phyloP scores from a whole-genome alignment of 1,140 invertebrate species.

The Drosophila malerkotliana region DNA sequence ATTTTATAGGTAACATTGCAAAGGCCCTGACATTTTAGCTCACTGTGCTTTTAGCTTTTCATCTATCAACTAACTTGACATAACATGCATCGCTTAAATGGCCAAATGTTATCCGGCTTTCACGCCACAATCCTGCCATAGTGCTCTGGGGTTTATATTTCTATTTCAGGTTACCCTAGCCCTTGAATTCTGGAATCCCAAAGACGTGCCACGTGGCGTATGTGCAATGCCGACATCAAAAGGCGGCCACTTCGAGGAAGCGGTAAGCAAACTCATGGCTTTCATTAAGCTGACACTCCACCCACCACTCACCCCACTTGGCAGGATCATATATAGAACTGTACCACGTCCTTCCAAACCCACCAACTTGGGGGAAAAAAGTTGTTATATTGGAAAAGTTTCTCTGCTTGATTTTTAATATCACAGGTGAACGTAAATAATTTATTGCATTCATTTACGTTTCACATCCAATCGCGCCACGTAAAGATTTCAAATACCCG shows the following conservation, averaged over 20 bases:
- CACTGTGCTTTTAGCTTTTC: background rate
- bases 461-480: slow-evolving; percentile 81
- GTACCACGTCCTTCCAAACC: slow-evolving; percentile 13
- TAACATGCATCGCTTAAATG: slow-evolving; percentile 8
- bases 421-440: slow-evolving; percentile 83
- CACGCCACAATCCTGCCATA: slow-evolving; percentile 1
- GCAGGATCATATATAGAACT: slow-evolving; percentile 19
- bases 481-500: slow-evolving; percentile 57
- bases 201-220: slow-evolving; percentile 59
- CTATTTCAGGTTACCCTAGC: slow-evolving; percentile 23
- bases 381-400: slow-evolving; percentile 83
- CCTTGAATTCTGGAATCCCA: background rate
- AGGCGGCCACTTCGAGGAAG: slow-evolving; percentile 48
- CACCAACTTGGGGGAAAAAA: slow-evolving; percentile 69
- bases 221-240: slow-evolving; percentile 71
- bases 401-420: slow-evolving; percentile 82
- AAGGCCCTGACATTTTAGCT: slow-evolving; percentile 27
- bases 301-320: slow-evolving; percentile 14
- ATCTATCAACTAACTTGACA: slow-evolving; percentile 18
- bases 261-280: slow-evolving; percentile 53
- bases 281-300: slow-evolving; percentile 69
- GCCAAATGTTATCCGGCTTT: slow-evolving; percentile 19
- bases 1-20: slow-evolving; percentile 32
- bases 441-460: slow-evolving; percentile 83
- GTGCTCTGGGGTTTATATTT: slow-evolving; percentile 14